Evolutionary conservation across 2,113 vertebrate species (phyloP).

Genomic region (Glaucomys volans): DNA sequence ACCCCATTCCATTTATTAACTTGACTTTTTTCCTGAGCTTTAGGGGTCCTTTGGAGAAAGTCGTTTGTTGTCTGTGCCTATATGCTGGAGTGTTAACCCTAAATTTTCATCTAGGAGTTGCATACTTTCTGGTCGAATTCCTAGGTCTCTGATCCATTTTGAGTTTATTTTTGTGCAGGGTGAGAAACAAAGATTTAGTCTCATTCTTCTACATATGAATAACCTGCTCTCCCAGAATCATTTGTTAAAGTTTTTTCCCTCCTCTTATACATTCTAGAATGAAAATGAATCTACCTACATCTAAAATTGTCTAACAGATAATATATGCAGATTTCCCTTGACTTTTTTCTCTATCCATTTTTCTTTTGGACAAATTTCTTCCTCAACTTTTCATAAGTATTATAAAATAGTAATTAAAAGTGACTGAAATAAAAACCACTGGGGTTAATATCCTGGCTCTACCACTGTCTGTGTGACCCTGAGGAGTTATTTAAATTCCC

Average conservation of each 20-base stretch:
- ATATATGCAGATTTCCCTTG: neutral
- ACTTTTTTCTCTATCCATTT: neutral
- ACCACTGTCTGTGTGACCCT: neutral
- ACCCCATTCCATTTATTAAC: too few species aligned
- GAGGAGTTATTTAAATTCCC: neutral
- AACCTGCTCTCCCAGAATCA: too few species aligned
- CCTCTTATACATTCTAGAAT: neutral
- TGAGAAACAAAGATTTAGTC: too few species aligned
- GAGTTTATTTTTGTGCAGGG: too few species aligned
- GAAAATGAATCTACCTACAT: neutral
- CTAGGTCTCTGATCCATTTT: too few species aligned
- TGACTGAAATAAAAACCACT: slow-evolving; percentile 34
- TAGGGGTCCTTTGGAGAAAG: too few species aligned
- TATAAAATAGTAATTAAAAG: slow-evolving; percentile 27
- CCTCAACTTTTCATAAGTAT: neutral
- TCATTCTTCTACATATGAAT: too few species aligned
- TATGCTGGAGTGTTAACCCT: too few species aligned
- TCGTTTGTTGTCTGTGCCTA: too few species aligned
- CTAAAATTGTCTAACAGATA: neutral
- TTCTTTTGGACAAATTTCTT: neutral
- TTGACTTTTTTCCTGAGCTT: too few species aligned
- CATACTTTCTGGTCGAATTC: too few species aligned
- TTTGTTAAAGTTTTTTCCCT: neutral
- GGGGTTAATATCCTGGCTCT: neutral
- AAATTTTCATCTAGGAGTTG: too few species aligned